Conservation (phyloP, 2,113 vertebrate species). For the Raja brachyura region DNA sequence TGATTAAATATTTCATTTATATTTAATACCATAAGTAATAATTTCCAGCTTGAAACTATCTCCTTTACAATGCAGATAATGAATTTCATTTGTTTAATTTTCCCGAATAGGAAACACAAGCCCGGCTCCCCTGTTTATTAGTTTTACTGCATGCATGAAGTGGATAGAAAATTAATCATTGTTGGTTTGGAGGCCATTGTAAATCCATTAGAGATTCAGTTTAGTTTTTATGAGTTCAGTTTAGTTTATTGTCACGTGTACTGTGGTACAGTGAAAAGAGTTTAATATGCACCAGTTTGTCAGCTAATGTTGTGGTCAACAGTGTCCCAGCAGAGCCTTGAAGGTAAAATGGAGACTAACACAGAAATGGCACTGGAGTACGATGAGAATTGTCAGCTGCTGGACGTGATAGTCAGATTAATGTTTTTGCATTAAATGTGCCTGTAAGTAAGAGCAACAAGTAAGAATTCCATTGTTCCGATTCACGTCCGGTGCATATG, state of each 20-base stretch:
- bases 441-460: too few relatives aligned
- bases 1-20: constrained; percentile 16
- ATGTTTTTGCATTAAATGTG: too few relatives aligned
- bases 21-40: background rate
- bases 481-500: too few relatives aligned
- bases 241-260: too few relatives aligned
- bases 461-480: too few relatives aligned
- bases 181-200: background rate
- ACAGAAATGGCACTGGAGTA: background rate
- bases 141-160: background rate
- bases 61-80: background rate
- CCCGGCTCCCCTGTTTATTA: background rate
- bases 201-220: background rate
- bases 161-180: background rate
- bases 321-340: background rate
- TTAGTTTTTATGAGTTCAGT: too few relatives aligned
- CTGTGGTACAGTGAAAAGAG: too few relatives aligned
- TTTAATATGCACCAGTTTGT: too few relatives aligned
- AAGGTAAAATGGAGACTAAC: background rate
- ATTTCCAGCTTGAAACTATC: constrained; percentile 1
- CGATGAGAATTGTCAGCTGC: too few relatives aligned
- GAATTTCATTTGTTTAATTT: background rate
- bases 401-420: too few relatives aligned
- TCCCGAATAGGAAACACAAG: background rate
- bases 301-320: too few relatives aligned